Evolutionary conservation across 1,140 invertebrate genomes (phyloP).

Genomic region (Ylistrum balloti): DNA sequence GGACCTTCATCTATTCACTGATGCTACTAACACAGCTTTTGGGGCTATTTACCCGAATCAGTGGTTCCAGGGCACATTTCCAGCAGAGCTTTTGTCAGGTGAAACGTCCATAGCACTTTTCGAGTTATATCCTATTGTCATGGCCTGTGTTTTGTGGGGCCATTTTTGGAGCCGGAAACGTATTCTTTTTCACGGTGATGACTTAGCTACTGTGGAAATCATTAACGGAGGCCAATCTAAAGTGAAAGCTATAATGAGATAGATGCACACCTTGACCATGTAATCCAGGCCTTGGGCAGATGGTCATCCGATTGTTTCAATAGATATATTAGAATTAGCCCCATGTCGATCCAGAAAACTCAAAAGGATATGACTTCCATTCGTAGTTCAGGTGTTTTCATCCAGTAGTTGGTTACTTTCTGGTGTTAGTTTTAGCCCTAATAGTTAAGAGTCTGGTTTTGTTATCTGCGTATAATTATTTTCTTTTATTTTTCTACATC

Average conservation of each 20-base stretch:
- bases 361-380: too few species aligned
- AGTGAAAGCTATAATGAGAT: neutral
- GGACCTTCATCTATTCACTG: neutral
- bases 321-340: neutral
- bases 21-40: conserved; percentile 9
- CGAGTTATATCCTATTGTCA: neutral
- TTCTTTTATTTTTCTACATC: too few species aligned
- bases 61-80: conserved; percentile 55
- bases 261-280: neutral
- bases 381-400: too few species aligned
- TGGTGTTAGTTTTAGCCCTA: too few species aligned
- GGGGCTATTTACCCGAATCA: conserved; percentile 48
- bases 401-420: too few species aligned
- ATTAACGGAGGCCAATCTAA: neutral
- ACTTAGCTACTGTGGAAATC: neutral
- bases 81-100: neutral
- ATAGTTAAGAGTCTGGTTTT: too few species aligned
- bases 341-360: too few species aligned
- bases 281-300: conserved; percentile 2
- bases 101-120: neutral
- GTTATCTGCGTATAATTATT: too few species aligned
- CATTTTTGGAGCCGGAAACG: neutral
- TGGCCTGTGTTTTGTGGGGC: neutral
- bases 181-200: neutral
- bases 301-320: conserved; percentile 42